Percentiles rank a stretch among this genome's conserved stretches.
These are phyloP conservation scores for Platysternon megacephalum DNA, from an alignment of 2,113 vertebrate species.

Conservation along the genomic window DNA sequence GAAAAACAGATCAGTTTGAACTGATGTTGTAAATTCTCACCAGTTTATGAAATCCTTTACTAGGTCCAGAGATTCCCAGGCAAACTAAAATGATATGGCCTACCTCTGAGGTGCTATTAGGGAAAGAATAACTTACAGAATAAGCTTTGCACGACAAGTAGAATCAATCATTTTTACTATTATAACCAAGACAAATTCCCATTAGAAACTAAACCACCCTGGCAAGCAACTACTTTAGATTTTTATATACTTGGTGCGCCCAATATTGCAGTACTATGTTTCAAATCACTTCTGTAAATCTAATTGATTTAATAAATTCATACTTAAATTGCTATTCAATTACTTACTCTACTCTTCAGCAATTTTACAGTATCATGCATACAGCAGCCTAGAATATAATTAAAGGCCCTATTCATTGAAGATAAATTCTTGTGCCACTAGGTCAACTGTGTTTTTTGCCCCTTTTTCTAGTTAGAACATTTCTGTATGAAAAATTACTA, in stretches of 20 bases:
- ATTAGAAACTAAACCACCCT: conserved; percentile 51
- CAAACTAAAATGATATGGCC: conserved; percentile 45
- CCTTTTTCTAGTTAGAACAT: neutral
- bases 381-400: conserved; percentile 58
- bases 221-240: conserved; percentile 58
- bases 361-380: conserved; percentile 64
- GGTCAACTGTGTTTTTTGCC: neutral
- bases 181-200: conserved; percentile 60
- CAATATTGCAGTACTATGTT: conserved; percentile 17
- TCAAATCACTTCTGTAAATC: conserved; percentile 66
- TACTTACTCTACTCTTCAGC: conserved; percentile 62
- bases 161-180: conserved; percentile 69
- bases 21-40: conserved; percentile 32
- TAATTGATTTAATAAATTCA: conserved; percentile 70
- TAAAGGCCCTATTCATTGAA: conserved; percentile 59
- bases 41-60: conserved; percentile 54
- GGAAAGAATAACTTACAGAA: conserved; percentile 60
- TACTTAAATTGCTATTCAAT: conserved; percentile 67
- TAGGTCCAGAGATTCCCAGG: conserved; percentile 27
- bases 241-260: conserved; percentile 63
- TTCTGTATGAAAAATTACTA: neutral
- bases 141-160: conserved; percentile 36
- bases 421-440: neutral
- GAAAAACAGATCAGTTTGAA: conserved; percentile 26
- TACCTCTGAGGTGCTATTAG: conserved; percentile 61